Evolutionary conservation across 2,797 vertebrate genomes (phyloP).

Genomic region (Coranthus polyacanthus): DNA sequence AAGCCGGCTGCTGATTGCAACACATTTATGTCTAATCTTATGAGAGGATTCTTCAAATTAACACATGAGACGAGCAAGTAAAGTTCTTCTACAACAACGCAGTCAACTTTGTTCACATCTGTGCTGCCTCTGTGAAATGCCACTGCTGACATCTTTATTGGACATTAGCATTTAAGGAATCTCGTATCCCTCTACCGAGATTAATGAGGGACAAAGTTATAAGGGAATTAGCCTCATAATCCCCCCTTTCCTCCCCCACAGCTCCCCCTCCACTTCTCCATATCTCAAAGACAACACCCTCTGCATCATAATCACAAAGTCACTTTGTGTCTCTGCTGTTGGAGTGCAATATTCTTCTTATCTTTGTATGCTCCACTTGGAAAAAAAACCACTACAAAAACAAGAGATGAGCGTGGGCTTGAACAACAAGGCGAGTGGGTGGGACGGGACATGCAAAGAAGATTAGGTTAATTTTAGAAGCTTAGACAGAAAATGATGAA

Average conservation of each 20-base stretch:
- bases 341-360: slow-evolving; percentile 46
- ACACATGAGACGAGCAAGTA: slow-evolving; percentile 28
- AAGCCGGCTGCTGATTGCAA: background rate
- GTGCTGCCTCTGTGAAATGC: slow-evolving; percentile 60
- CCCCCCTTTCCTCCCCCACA: slow-evolving; percentile 17
- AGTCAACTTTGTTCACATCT: slow-evolving; percentile 44
- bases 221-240: slow-evolving; percentile 68
- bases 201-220: slow-evolving; percentile 67
- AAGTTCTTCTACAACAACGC: slow-evolving; percentile 45
- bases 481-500: slow-evolving; percentile 49
- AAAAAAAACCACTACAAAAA: slow-evolving; percentile 10
- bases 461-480: slow-evolving; percentile 68
- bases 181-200: slow-evolving; percentile 60
- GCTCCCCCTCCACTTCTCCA: slow-evolving; percentile 18
- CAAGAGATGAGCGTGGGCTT: slow-evolving; percentile 18
- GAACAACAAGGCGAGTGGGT: slow-evolving; percentile 45
- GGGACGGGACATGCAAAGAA: slow-evolving; percentile 41
- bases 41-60: slow-evolving; percentile 31
- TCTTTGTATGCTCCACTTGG: slow-evolving; percentile 19
- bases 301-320: slow-evolving; percentile 60
- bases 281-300: slow-evolving; percentile 75
- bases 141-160: slow-evolving; percentile 71
- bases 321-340: slow-evolving; percentile 23
- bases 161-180: slow-evolving; percentile 70
- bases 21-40: slow-evolving; percentile 30